phyloP scores from a whole-genome alignment of 2,797 vertebrate genomes.

The Hoplostethus mediterraneus region DNA sequence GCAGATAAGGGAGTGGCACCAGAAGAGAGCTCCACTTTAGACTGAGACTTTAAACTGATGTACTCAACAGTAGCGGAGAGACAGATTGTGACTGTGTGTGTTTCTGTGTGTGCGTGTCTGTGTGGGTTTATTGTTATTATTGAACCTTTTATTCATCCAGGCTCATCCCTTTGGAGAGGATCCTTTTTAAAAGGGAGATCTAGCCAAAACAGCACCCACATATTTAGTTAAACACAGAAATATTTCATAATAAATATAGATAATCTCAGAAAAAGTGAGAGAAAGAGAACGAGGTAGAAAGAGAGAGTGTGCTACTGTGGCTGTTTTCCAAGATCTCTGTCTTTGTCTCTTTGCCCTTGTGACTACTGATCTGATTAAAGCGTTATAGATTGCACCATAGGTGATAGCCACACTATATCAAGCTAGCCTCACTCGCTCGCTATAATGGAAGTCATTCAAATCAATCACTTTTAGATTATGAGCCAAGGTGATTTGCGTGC shows the following conservation, averaged over 20 bases:
- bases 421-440: slow-evolving; percentile 23
- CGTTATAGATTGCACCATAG: slow-evolving; percentile 56
- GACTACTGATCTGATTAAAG: slow-evolving; percentile 72
- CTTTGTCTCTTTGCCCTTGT: slow-evolving; percentile 65
- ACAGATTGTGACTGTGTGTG: slow-evolving; percentile 5
- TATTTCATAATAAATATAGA: not conserved
- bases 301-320: slow-evolving; percentile 18
- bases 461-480: slow-evolving; percentile 67
- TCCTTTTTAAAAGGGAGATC: no score
- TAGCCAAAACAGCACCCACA: not conserved
- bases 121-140: not conserved
- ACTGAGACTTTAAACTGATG: slow-evolving; percentile 26
- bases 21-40: slow-evolving; percentile 46
- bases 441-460: slow-evolving; percentile 73
- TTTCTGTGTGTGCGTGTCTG: slow-evolving; percentile 15
- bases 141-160: not conserved
- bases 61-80: slow-evolving; percentile 31
- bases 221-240: no score
- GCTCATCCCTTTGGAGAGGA: not conserved
- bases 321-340: slow-evolving; percentile 50
- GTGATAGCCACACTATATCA: slow-evolving; percentile 66
- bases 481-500: slow-evolving; percentile 64
- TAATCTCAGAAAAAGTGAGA: not conserved
- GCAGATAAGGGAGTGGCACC: slow-evolving; percentile 63
- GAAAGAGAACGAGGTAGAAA: not conserved